Percentiles rank a stretch among this genome's conserved stretches.
Conservation (phyloP, 1,140 invertebrate species). For the Drosophila sp. region DNA sequence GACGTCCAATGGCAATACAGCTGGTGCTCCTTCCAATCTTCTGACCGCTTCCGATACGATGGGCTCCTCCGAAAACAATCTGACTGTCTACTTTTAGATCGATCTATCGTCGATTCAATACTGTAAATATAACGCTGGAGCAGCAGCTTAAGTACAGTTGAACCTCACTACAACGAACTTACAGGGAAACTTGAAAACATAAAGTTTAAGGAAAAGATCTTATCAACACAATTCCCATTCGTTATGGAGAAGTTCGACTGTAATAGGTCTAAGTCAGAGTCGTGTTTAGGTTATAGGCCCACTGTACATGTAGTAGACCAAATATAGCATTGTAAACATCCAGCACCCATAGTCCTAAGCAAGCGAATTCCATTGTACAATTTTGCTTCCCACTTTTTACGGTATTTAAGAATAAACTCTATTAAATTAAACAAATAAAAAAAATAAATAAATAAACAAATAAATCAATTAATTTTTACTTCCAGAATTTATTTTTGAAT, state of each 20-base stretch:
- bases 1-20: slow-evolving; percentile 42
- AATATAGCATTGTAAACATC: slow-evolving; percentile 79
- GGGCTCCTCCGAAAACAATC: slow-evolving; percentile 84
- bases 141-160: slow-evolving; percentile 35
- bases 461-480: too few relatives aligned
- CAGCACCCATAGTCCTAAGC: slow-evolving; percentile 52
- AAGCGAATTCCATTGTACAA: slow-evolving; percentile 75
- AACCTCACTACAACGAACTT: neutral
- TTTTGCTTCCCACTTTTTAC: slow-evolving; percentile 69
- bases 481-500: too few relatives aligned
- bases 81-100: slow-evolving; percentile 80
- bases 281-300: slow-evolving; percentile 46
- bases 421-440: slow-evolving; percentile 48
- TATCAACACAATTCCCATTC: neutral
- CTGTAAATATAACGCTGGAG: slow-evolving; percentile 73
- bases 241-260: slow-evolving; percentile 12
- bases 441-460: too few relatives aligned
- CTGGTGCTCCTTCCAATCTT: slow-evolving; percentile 60
- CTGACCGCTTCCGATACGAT: slow-evolving; percentile 75
- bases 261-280: slow-evolving; percentile 56
- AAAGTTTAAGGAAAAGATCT: neutral
- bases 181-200: neutral
- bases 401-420: slow-evolving; percentile 47
- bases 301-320: slow-evolving; percentile 80
- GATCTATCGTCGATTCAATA: neutral